Evolutionary conservation across 2,888 invertebrate species (phyloP), one percentile per base, ranked within the genome.

Genomic region (Tinea trinotella): DNA sequence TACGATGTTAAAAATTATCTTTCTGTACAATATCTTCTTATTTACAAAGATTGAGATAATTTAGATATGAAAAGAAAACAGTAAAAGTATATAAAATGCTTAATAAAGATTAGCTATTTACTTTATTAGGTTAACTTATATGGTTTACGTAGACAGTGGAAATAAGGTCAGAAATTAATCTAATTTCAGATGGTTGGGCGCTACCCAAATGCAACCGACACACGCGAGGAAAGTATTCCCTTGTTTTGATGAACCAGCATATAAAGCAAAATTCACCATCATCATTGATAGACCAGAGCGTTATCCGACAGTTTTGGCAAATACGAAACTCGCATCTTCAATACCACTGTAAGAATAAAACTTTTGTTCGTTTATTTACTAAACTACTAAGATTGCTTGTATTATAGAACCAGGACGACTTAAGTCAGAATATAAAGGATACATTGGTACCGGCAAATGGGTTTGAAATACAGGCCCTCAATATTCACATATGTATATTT

Each of bases 201-300:
- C 91, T 7, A 93, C 93, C 0, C 92, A 93, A 68, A 90, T 93
- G 70, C 87, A 92, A 71, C 82, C 91, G 0, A 87, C 89, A 10
- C 82, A 90, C 64, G 92, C 93, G 2, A 88, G 93, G 55, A 87
- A 89, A 63, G 93, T 90, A 10, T 94, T 94, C 66, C 95, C 94
- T 0, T 91, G 92, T 62, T 93, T 94, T 61, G 94, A 95, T 66
- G 92, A 86, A 60, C 86, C 86, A 0, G 66, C 66, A 2, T 71
- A 81, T 17, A 89, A 89, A 60, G 88, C 89, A 0, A 69, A 64
- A 0, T 89, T 88, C 59, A 65, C 70, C 0, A 61, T 89, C 7
- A 71, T 67, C 5, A 78, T 89, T 4, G 80, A 76, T 53, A 70
- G 82, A 15, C 77, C 82, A 1, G 61, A 66, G 17, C 56, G 55